Evolutionary conservation across 2,888 invertebrate genomes (phyloP).

Genomic region (Magallana nippona): DNA sequence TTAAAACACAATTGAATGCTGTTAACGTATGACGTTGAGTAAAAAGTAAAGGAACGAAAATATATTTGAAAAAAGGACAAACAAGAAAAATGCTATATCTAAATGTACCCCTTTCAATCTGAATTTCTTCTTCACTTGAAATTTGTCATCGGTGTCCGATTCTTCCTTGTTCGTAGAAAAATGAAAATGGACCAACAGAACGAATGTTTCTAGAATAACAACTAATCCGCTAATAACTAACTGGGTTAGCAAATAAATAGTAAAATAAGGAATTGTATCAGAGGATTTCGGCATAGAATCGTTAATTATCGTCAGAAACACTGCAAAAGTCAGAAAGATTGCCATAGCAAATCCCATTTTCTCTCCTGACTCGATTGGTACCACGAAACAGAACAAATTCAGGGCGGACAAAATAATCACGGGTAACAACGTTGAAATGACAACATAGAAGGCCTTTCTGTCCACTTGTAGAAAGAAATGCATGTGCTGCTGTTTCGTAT

Average conservation of each 20-base stretch:
- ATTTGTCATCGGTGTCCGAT: neutral
- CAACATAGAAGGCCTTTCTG: neutral
- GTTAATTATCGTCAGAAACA: neutral
- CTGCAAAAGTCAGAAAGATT: neutral
- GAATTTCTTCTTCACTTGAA: neutral
- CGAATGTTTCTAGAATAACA: neutral
- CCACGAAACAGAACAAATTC: neutral
- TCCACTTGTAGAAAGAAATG: neutral
- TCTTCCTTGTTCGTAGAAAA: neutral
- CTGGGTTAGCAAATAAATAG: neutral
- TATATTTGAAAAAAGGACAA: neutral
- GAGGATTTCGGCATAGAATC: slow-evolving; percentile 1
- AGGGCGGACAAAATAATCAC: neutral
- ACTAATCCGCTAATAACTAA: neutral
- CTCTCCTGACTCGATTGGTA: neutral
- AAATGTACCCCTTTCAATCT: neutral
- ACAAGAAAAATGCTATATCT: neutral
- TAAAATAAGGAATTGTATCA: neutral
- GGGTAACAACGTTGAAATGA: neutral
- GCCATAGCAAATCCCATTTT: slow-evolving; percentile 1
- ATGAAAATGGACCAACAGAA: neutral
- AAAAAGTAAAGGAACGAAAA: neutral
- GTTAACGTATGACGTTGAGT: neutral
- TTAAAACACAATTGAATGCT: too few species aligned
- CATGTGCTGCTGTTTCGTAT: neutral